Conservation (phyloP, 1,140 invertebrate species). For the Lanistes nyassanus region DNA sequence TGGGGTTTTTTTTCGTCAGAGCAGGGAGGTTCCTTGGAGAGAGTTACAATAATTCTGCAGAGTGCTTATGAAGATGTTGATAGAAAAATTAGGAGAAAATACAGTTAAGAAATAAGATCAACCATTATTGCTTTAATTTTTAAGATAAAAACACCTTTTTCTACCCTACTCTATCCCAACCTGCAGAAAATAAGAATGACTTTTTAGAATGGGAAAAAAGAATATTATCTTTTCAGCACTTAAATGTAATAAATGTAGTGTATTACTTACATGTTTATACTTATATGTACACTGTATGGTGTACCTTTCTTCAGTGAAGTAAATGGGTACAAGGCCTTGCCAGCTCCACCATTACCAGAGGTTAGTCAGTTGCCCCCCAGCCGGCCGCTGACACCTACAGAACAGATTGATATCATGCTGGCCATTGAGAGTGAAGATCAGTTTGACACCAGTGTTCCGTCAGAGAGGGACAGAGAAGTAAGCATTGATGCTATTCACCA, state of each 20-base stretch:
- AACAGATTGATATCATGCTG: slow-evolving; percentile 66
- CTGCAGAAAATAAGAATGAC: too few species aligned
- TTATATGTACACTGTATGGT: neutral
- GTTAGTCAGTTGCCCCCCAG: slow-evolving; percentile 51
- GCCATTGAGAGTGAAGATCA: slow-evolving; percentile 58
- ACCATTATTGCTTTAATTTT: too few species aligned
- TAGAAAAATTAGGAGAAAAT: neutral
- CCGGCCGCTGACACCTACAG: slow-evolving; percentile 64
- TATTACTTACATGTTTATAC: neutral
- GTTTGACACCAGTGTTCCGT: slow-evolving; percentile 46
- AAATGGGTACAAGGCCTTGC: neutral
- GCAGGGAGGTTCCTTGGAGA: too few species aligned
- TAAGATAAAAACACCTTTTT: too few species aligned
- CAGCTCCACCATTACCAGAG: slow-evolving; percentile 28
- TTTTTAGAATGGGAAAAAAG: too few species aligned
- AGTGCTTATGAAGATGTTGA: too few species aligned
- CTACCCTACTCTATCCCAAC: too few species aligned
- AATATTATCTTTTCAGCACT: neutral
- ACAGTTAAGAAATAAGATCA: too few species aligned
- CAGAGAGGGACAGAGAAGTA: slow-evolving; percentile 61
- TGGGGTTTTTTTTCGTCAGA: too few species aligned
- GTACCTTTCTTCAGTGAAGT: too few species aligned
- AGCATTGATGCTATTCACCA: neutral
- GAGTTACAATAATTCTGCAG: too few species aligned
- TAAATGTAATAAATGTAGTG: neutral